phyloP scores from a whole-genome alignment of 2,797 vertebrate genomes.

The Meda fulgida region DNA sequence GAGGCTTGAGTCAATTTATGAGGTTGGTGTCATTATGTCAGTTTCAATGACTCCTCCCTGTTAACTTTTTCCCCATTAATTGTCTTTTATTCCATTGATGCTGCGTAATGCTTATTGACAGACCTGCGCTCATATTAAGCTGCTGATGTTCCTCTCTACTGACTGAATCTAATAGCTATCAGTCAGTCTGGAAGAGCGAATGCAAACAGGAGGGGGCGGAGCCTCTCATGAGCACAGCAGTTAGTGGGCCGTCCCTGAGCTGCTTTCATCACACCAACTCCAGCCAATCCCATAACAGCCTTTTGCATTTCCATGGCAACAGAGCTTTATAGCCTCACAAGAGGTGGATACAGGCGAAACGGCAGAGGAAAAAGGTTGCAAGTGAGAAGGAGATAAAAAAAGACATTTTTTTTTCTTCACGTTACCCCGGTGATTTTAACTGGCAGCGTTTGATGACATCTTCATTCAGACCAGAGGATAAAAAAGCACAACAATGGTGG shows the following conservation, averaged over 20 bases:
- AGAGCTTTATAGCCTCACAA: constrained; percentile 77
- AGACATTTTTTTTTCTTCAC: constrained; percentile 54
- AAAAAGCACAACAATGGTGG: constrained; percentile 13
- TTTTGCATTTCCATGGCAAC: constrained; percentile 90
- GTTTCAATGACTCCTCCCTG: constrained; percentile 4
- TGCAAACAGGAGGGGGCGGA: constrained; percentile 15
- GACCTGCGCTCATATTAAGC: constrained; percentile 43
- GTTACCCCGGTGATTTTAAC: constrained; percentile 53
- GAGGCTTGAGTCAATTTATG: neutral
- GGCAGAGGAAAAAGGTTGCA: constrained; percentile 27
- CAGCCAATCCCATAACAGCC: constrained; percentile 78
- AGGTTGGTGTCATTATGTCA: constrained; percentile 13
- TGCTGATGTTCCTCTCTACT: constrained; percentile 2
- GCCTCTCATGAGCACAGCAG: constrained; percentile 53
- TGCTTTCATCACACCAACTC: constrained; percentile 75
- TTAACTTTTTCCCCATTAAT: neutral
- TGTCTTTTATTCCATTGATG: constrained; percentile 10
- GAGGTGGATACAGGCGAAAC: constrained; percentile 73
- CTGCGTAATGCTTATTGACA: constrained; percentile 3
- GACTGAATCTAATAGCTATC: constrained; percentile 42
- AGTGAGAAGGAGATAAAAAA: constrained; percentile 54
- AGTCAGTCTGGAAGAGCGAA: constrained; percentile 41
- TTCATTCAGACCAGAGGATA: neutral
- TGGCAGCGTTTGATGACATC: constrained; percentile 44
- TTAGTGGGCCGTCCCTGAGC: constrained; percentile 72